Percentiles rank a stretch among this genome's conserved stretches.
phyloP scores from a whole-genome alignment of 2,888 invertebrate genomes.

The Iselma pallidipennis region DNA sequence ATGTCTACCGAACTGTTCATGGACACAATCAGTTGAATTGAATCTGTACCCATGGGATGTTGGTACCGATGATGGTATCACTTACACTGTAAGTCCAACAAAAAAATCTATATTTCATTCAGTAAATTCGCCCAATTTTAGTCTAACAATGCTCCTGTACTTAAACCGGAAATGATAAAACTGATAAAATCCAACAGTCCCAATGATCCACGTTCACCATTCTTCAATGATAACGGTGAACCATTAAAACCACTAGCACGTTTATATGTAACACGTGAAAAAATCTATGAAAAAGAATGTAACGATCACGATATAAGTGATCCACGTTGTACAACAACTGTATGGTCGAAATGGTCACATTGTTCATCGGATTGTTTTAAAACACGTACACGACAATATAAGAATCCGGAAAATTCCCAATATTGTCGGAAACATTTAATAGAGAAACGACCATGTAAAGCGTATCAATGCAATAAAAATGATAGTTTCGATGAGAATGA shows the following conservation, averaged over 20 bases:
- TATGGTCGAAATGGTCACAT: conserved; percentile 48
- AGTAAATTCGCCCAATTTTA: background rate
- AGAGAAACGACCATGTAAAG: conserved; percentile 43
- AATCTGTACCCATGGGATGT: conserved; percentile 93
- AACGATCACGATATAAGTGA: conserved; percentile 52
- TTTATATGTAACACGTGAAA: conserved; percentile 74
- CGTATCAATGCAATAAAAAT: conserved; percentile 1
- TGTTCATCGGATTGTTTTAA: conserved; percentile 47
- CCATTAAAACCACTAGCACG: conserved; percentile 88
- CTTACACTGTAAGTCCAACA: conserved; percentile 70
- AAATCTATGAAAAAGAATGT: conserved; percentile 78
- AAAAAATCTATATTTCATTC: too few species aligned
- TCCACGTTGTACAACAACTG: conserved; percentile 27
- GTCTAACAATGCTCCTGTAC: background rate
- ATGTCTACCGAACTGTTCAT: conserved; percentile 84
- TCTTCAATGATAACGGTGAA: conserved; percentile 73
- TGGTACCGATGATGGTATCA: conserved; percentile 87
- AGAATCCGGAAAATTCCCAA: conserved; percentile 14
- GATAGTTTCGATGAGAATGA: conserved; percentile 42
- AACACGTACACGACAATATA: conserved; percentile 55
- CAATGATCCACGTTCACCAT: conserved; percentile 84
- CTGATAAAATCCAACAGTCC: conserved; percentile 84
- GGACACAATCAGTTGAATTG: conserved; percentile 77
- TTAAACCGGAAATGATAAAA: conserved; percentile 71
- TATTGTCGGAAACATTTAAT: conserved; percentile 51